Base-by-base conservation (phyloP, 2,113 vertebrate genomes). In the Lucifuga dentata region DNA sequence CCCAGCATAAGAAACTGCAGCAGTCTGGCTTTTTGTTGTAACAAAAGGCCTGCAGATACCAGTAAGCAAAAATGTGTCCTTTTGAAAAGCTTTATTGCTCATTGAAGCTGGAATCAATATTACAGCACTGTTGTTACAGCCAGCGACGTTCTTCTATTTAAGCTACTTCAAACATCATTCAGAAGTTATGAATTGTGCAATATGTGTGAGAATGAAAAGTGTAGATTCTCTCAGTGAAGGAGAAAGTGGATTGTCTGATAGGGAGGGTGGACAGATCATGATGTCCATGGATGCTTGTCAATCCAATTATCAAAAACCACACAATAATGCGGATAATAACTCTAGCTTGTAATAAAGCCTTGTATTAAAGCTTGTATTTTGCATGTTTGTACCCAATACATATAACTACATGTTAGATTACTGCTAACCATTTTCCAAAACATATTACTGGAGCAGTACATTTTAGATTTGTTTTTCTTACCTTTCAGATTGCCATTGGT, bases 21-120 rank as follows among this genome's bases (percentile, higher is more conserved):
- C 74, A 65, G 68, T 58, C 68, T 70, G 44, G 36, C 44, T 65
- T 68, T 74, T 55, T 70, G 56, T 39, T 63, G 38, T 12, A 43
- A 62, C 64, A 76, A 58, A 73, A 73, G 29, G 23, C 23, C 23
- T n/a, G n/a, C 50, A 67, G 69, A 69, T 38, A 38, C 12, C 16
- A 29, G 49, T 19, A 23, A 73, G 56, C 55, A 49, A 21, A 45
- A 56, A 48, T 63, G 35, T 16, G 44, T 80, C 73, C 19, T 13
- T 9, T 32, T 38, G 35, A 29, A 29, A 29, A 3, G 7, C 26
- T 29, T 7, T 7, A 29, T 29, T 29, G 26, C 26, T n/a, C 41
- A 51, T 33, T 33, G 24, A 26, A 29, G 16, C 49, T 61, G 11
- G 49, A 58, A 61, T 57, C 35, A 83, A 52, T 44, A 11, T 52